Conservation (phyloP, 2,888 invertebrate genomes). For the Smittia aterrima region DNA sequence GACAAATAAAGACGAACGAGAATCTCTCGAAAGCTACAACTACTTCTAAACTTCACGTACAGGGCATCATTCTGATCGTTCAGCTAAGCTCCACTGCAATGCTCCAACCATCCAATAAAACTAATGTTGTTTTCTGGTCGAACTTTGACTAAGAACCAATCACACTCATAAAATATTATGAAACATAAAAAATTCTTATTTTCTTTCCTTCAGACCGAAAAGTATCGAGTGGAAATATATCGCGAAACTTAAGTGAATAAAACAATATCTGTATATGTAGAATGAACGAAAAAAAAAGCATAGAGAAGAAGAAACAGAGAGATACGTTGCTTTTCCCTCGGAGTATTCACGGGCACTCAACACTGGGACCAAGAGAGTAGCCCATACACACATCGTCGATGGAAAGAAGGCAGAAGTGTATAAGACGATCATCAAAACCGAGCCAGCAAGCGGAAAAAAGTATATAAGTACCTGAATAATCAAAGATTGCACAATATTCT, state of each 20-base stretch:
- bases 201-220: not conserved
- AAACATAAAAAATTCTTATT: not conserved
- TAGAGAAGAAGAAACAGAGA: not conserved
- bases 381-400: slow-evolving; percentile 12
- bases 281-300: not conserved
- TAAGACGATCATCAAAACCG: slow-evolving; percentile 36
- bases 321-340: not conserved
- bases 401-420: slow-evolving; percentile 6
- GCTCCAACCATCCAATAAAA: too few relatives aligned
- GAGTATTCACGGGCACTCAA: not conserved
- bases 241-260: not conserved
- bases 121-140: too few relatives aligned
- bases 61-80: too few relatives aligned
- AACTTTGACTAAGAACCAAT: too few relatives aligned
- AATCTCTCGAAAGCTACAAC: too few relatives aligned
- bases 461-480: slow-evolving; percentile 41
- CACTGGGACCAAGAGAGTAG: slow-evolving; percentile 9
- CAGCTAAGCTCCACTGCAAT: too few relatives aligned
- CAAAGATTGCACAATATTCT: slow-evolving; percentile 41
- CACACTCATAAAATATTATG: too few relatives aligned
- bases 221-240: not conserved
- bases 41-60: too few relatives aligned
- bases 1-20: not conserved
- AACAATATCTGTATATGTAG: not conserved
- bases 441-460: slow-evolving; percentile 36